These are phyloP conservation scores for Natrix natrix DNA, from an alignment of 2,797 vertebrate species.

Conservation along the genomic window DNA sequence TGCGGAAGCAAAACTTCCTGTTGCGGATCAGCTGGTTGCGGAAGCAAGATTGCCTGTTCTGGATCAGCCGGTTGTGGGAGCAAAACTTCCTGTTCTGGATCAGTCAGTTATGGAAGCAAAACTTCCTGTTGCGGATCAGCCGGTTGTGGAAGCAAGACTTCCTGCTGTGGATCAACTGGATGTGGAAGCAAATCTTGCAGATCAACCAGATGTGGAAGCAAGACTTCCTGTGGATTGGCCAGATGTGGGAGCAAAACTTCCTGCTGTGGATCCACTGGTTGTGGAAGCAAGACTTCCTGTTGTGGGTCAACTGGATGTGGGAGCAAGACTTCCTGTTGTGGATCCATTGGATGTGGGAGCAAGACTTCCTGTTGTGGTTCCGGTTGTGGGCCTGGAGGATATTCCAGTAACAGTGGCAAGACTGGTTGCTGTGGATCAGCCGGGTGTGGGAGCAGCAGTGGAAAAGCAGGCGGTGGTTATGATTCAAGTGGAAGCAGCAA, in stretches of 20 bases:
- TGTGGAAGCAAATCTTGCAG: neutral
- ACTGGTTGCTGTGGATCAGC: neutral
- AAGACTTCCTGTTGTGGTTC: neutral
- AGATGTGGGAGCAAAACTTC: neutral
- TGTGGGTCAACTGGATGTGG: neutral
- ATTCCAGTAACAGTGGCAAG: slow-evolving; percentile 6
- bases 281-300: neutral
- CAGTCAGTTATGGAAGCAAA: neutral
- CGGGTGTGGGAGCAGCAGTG: neutral
- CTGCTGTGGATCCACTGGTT: neutral
- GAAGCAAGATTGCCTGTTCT: neutral
- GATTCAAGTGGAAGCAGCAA: slow-evolving; percentile 25
- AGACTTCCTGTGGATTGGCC: neutral
- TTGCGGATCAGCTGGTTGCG: neutral
- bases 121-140: neutral
- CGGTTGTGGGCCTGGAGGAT: neutral
- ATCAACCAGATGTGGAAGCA: neutral
- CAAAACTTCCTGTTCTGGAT: neutral
- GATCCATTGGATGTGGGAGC: neutral
- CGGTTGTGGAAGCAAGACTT: neutral
- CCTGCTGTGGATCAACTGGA: neutral
- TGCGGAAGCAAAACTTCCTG: neutral
- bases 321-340: neutral
- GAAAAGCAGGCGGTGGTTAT: neutral
- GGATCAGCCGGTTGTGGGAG: neutral